Percentiles rank a stretch among this genome's conserved stretches.
phyloP scores from a whole-genome alignment of 2,888 invertebrate species.

The Griposia aprilina region DNA sequence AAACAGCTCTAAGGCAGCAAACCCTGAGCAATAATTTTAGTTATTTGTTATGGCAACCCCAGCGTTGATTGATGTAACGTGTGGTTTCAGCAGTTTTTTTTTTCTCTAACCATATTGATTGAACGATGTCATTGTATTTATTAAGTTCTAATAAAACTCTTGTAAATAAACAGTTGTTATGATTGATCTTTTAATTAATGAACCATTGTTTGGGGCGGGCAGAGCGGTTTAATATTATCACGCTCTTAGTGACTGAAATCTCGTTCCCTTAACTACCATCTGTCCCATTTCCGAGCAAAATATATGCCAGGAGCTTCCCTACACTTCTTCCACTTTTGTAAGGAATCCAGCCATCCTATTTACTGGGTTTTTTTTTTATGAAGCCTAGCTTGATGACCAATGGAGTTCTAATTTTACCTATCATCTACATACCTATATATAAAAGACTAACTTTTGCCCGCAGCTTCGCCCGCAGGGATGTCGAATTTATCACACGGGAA shows the following conservation, averaged over 20 bases:
- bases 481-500: too few relatives aligned
- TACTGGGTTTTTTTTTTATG: background rate
- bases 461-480: too few relatives aligned
- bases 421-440: too few relatives aligned
- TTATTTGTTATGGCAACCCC: constrained; percentile 39
- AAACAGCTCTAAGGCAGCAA: constrained; percentile 20
- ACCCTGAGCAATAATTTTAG: constrained; percentile 17
- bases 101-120: constrained; percentile 53
- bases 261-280: background rate
- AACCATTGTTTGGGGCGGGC: background rate
- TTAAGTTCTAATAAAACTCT: constrained; percentile 65
- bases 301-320: background rate
- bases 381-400: too few relatives aligned
- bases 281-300: background rate
- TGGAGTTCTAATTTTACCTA: too few relatives aligned
- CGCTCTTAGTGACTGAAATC: background rate
- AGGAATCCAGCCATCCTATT: background rate
- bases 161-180: constrained; percentile 60
- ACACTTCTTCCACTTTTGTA: background rate
- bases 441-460: too few relatives aligned
- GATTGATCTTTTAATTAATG: constrained; percentile 23
- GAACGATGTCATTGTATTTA: constrained; percentile 63
- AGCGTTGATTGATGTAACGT: constrained; percentile 6
- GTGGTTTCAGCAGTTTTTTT: constrained; percentile 35
- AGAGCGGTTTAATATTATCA: background rate